Evolutionary conservation across 2,113 vertebrate genomes (phyloP), one percentile per base, ranked within the genome.

Genomic region (Periophthalmodon schlosseri): DNA sequence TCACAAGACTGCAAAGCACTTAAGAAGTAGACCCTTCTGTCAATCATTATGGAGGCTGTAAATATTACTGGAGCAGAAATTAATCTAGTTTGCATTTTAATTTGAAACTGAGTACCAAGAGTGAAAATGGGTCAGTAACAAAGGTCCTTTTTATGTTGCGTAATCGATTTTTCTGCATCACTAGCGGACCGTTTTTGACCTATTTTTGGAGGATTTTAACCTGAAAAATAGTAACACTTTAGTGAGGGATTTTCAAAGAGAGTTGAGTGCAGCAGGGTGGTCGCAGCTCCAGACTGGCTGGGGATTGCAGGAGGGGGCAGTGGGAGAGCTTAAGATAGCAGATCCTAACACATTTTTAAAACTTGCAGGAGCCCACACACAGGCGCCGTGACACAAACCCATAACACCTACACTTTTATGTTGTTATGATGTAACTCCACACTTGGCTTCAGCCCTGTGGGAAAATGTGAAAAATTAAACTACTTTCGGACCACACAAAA

Each of bases 1-100:
- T 91, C 90, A 91, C 87, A 87, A 91, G 91, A 91, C 80, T 56
- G 66, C 12, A 73, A 52, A 34, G 73, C n/a, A 72, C 65, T 20
- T 47, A 47, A 61, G n/a, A 71, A 70, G 75, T 36, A 39, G 23
- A 34, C 52, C 65, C 54, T 12, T 52, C 15, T 54, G 34, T 76
- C 64, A 65, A 9, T 79, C 68, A 74, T 69, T 44, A 36, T 60
- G 12, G 5, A 18, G 12, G 52, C 0, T 5, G 13, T 68, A n/a
- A 58, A 78, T 56, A 74, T 77, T 47, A 8, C 33, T 67, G 4
- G 28, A 14, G 9, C 10, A 16, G 54, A 15, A 36, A 28, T 36
- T 75, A 20, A 74, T 69, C 6, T 15, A 13, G 13, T 72, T 73
- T 68, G 49, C 21, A 21, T 82, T 24, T 57, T 5, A 54, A 76